These are phyloP conservation scores for Trachemys scripta DNA, from an alignment of 2,113 vertebrate genomes.

Conservation along the genomic window DNA sequence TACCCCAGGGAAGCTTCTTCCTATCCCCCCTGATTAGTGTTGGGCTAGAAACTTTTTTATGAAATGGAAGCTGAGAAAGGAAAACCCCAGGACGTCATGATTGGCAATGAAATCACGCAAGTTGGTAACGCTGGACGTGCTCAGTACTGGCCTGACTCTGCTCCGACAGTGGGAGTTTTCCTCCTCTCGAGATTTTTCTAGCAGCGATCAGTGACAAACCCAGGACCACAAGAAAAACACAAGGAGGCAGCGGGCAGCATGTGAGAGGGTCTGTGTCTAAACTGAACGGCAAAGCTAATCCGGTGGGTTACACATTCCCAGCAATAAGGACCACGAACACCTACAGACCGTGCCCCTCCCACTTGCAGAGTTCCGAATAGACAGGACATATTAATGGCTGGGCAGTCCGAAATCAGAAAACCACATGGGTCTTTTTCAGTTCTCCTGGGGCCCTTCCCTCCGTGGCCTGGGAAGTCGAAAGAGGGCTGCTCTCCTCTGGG, in stretches of 20 bases:
- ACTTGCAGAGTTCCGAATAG: constrained; percentile 40
- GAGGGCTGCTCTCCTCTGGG: neutral
- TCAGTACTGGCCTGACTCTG: neutral
- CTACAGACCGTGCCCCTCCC: neutral
- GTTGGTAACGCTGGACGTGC: neutral
- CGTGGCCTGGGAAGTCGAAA: neutral
- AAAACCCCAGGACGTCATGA: neutral
- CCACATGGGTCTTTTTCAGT: neutral
- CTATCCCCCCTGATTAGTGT: neutral
- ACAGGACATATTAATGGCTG: constrained; percentile 48
- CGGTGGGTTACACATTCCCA: neutral
- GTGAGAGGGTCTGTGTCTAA: neutral
- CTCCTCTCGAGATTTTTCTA: too few species aligned
- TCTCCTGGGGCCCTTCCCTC: neutral
- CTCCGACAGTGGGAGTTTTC: neutral
- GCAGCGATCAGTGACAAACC: neutral
- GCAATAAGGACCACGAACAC: neutral
- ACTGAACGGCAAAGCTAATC: neutral
- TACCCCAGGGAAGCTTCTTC: neutral
- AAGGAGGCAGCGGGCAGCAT: neutral
- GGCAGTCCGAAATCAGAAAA: neutral
- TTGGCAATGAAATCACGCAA: neutral
- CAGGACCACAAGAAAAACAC: neutral
- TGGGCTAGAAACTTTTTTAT: neutral
- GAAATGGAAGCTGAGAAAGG: neutral